Base-by-base conservation (phyloP, 2,113 vertebrate species). In the Podocnemis expansa region DNA sequence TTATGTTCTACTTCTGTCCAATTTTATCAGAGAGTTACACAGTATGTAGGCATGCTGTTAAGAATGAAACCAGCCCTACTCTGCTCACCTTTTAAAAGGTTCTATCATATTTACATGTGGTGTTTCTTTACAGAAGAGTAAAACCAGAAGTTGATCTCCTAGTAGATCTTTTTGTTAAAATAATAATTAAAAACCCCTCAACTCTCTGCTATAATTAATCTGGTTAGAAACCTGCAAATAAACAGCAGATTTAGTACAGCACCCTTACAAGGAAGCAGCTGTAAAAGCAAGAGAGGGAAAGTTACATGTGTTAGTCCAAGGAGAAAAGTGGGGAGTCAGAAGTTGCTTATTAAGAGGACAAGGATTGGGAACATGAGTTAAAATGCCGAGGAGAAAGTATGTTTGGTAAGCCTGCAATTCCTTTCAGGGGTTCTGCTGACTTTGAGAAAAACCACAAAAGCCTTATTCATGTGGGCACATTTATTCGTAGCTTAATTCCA, bases 51-150 rank as follows among this genome's bases (percentile, higher is more conserved):
- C 79, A 52, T 95, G 88, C 92, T 85, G 94, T 87, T 88, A 91
- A 96, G 94, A 60, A 49, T 52, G 89, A 85, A 70, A 94, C 80
- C 95, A 89, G 67, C 85, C 29, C 81, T 88, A 85, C 93, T 95
- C 94, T 63, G 78, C 76, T 92, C 89, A 21, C 41, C 85, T 75
- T 96, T 95, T 94, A 51, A 85, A 76, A 87, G 92, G 80, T 95
- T 95, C 84, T 95, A 70, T 52, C 12, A 82, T 91, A 93, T 86
- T 94, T 95, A 94, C 70, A 92, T 96, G 86, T 76, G 94, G 91
- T 90, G 73, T 78, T 49, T 89, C 94, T 94, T 90, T 87, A 93
- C 95, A 93, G 89, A 80, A 47, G 86, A 91, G 82, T 87, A 87
- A 94, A 94, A 84, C 80, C 60, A 89, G 51, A 38, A 45, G 6